Conservation (phyloP, 2,888 invertebrate species). For the Agrotis clavis region DNA sequence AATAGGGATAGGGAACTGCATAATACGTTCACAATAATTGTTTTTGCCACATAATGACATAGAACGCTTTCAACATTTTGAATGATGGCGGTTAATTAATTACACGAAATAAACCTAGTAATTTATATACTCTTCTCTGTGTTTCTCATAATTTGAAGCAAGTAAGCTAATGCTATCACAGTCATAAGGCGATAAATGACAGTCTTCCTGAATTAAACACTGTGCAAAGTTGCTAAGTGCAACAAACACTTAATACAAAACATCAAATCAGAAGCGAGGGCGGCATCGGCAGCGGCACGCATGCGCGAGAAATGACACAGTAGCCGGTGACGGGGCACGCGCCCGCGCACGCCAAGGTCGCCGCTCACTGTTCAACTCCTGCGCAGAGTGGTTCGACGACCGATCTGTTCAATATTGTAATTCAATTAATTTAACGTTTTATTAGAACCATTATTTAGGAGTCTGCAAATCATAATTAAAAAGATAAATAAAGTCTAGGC, state of each 20-base stretch:
- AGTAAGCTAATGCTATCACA: no score
- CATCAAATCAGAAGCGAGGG: conserved; percentile 57
- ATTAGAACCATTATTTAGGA: neutral
- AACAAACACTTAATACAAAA: conserved; percentile 51
- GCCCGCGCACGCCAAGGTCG: conserved; percentile 78
- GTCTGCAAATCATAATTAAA: neutral
- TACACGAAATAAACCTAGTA: neutral
- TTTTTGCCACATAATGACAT: no score
- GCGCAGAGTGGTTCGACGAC: conserved; percentile 81
- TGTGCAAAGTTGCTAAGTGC: neutral
- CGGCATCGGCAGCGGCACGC: conserved; percentile 61
- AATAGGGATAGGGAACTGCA: neutral
- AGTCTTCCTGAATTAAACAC: no score
- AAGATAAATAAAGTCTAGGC: neutral
- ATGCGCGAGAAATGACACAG: conserved; percentile 75
- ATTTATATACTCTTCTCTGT: neutral
- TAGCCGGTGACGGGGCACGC: conserved; percentile 72
- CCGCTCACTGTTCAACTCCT: conserved; percentile 75
- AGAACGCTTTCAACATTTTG: neutral
- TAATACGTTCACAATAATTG: neutral
- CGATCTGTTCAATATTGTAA: conserved; percentile 70
- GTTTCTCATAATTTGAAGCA: neutral
- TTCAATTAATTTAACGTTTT: conserved; percentile 45
- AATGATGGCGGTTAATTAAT: neutral
- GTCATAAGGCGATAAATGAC: neutral